Evolutionary conservation across 2,888 invertebrate genomes (phyloP).

Genomic region (Cerastoderma edule): DNA sequence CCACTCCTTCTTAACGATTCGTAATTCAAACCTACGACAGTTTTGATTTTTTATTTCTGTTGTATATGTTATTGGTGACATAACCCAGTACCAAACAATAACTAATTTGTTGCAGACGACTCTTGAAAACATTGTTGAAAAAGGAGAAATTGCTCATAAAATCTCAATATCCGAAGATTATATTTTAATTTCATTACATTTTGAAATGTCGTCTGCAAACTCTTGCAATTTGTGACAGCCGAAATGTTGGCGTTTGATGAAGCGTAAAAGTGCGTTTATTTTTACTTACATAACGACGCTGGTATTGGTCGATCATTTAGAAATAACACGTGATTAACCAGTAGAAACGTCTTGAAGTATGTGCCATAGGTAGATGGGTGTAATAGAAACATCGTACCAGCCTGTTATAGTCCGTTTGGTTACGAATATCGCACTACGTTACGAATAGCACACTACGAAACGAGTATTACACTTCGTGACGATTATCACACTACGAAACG

Average conservation of each 20-base stretch:
- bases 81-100: background rate
- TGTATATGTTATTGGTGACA: background rate
- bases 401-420: background rate
- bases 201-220: background rate
- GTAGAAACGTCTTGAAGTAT: conserved; percentile 44
- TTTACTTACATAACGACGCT: conserved; percentile 42
- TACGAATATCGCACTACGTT: background rate
- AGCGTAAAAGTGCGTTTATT: too few species aligned
- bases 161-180: background rate
- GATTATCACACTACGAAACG: background rate
- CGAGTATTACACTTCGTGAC: too few species aligned
- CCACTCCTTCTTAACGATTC: background rate
- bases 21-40: background rate
- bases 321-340: conserved; percentile 43
- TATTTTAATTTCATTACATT: background rate
- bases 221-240: background rate
- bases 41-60: background rate
- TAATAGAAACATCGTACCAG: conserved; percentile 27
- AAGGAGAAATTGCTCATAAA: conserved; percentile 7
- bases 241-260: background rate
- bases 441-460: too few species aligned
- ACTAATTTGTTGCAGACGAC: background rate
- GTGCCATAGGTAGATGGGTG: conserved; percentile 36
- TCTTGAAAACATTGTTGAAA: background rate
- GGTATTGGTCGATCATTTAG: conserved; percentile 40